phyloP scores from a whole-genome alignment of 2,113 vertebrate genomes.

The Zosterops borbonicus region DNA sequence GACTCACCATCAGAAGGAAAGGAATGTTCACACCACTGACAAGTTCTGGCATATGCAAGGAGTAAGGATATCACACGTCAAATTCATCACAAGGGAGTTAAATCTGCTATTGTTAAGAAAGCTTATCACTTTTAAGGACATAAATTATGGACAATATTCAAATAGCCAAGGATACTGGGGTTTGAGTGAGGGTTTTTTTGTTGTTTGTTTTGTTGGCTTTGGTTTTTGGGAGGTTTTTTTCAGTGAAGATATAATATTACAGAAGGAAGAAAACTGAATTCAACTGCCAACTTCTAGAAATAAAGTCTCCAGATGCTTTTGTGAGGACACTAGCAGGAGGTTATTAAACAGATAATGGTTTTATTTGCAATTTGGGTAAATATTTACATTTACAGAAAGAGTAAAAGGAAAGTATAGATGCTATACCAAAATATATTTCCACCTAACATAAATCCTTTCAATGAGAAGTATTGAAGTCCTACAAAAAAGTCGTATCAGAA shows the following conservation, averaged over 20 bases:
- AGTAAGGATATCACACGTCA: not conserved
- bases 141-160: not conserved
- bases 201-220: not conserved
- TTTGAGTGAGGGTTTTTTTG: not conserved
- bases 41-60: not conserved
- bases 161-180: not conserved
- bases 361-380: not conserved
- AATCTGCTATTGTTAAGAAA: not conserved
- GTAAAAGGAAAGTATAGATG: not conserved
- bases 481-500: not conserved
- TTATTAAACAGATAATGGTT: not conserved
- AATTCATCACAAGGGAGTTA: not conserved
- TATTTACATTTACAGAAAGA: not conserved
- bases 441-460: not conserved
- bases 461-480: not conserved
- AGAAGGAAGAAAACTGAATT: not conserved
- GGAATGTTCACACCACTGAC: accelerated
- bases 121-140: not conserved
- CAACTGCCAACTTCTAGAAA: not conserved
- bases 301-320: not conserved
- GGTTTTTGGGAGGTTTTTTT: not conserved
- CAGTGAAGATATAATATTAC: not conserved
- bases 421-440: not conserved
- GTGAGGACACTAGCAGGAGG: not conserved
- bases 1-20: not conserved